phyloP scores from a whole-genome alignment of 2,888 invertebrate genomes.

The Cosmia pyralina region DNA sequence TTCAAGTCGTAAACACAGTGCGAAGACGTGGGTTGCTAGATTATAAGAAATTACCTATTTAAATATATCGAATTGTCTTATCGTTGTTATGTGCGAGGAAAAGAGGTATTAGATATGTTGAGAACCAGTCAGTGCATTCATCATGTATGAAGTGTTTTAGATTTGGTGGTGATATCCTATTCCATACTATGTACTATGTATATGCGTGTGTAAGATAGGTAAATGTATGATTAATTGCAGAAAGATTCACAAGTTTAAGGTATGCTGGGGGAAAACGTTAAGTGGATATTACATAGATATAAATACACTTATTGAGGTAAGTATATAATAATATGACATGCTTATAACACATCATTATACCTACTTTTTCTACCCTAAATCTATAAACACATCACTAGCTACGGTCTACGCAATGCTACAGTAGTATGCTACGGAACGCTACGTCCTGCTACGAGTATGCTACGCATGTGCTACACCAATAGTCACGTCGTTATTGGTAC shows the following conservation, averaged over 20 bases:
- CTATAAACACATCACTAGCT: constrained; percentile 52
- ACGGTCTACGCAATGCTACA: constrained; percentile 69
- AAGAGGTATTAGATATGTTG: not conserved
- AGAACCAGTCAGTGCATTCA: not conserved
- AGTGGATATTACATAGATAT: not conserved
- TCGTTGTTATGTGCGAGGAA: not conserved
- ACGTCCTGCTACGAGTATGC: constrained; percentile 66
- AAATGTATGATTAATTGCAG: not conserved
- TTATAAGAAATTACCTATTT: too few species aligned
- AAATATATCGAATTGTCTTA: not conserved
- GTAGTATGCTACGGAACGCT: constrained; percentile 67
- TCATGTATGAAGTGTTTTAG: not conserved
- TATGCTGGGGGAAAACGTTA: not conserved
- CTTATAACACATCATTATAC: constrained; percentile 29
- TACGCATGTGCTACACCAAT: constrained; percentile 71
- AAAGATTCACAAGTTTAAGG: not conserved
- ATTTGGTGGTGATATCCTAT: not conserved
- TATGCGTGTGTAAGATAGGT: constrained; percentile 4
- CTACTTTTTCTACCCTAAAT: constrained; percentile 37
- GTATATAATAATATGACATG: constrained; percentile 19
- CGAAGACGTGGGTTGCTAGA: too few species aligned
- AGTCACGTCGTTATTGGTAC: constrained; percentile 35
- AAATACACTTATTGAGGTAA: not conserved
- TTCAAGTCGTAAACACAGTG: too few species aligned
- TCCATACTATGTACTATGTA: not conserved